Base-by-base conservation (phyloP, 2,113 vertebrate genomes). In the Nasalis larvatus region DNA sequence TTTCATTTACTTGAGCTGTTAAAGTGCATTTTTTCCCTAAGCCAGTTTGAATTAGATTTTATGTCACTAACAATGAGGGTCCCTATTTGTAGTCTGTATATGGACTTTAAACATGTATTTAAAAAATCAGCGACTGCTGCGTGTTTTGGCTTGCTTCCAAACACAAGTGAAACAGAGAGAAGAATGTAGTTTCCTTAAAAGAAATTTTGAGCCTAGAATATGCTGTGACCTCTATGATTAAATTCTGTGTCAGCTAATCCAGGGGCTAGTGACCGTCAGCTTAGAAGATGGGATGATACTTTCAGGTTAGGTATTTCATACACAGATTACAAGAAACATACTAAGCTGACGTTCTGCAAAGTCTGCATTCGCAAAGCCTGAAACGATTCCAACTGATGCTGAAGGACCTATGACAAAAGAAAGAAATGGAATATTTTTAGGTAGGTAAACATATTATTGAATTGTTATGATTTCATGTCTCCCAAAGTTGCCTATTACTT, bases 351-450 rank as follows among this genome's bases (percentile, higher is more conserved):
- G 83, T 97, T 97, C 93, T 98, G 97, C 76, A 98, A 84, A 63
- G 97, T 98, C 96, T 99, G 98, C 91, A 98, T 98, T 86, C 77
- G 89, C 82, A 99, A 97, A 86, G 97, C 96, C 92, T 98, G 97
- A 94, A 98, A 98, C 17, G 95, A 98, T 94, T 98, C 97, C 96
- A 98, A 32, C 9, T 98, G 98, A 60, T 98, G 98, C 69, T 98
- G 98, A 82, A 98, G 96, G 81, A 94, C 96, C 98, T 98, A 20
- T 35, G 96, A 91, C 11, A 83, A 94, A 85, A 60, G 89, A 74
- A 86, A 47, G 81, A 86, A 81, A 25, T 8, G 4, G 49, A 71
- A 30, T 54, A 21, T 52, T 63, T 84, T 68, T 74, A 32, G 58
- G 40, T 8, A 23, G 23, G 45, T 35, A 25, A 80, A 30, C 6